Percentiles rank a stretch among this genome's conserved stretches.
Conservation (phyloP, 2,113 vertebrate genomes). For the Pituophis catenifer region DNA sequence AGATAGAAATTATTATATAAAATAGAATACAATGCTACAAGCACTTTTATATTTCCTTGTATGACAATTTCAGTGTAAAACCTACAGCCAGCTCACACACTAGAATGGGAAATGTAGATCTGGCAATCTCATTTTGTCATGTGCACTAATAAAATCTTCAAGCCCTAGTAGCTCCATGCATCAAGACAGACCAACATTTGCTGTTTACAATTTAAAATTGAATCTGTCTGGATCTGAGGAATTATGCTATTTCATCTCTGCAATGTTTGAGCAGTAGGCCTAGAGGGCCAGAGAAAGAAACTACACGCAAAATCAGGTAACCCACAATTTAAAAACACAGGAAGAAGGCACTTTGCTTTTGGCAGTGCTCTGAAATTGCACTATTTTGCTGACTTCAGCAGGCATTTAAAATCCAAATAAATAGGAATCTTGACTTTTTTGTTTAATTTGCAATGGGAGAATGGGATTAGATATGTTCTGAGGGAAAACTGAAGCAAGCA, state of each 20-base stretch:
- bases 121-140: background rate
- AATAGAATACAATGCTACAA: background rate
- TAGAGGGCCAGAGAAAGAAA: background rate
- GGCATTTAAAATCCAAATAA: slow-evolving; percentile 13
- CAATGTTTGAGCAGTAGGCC: background rate
- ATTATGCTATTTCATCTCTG: background rate
- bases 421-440: background rate
- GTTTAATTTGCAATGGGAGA: background rate
- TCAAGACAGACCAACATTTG: background rate
- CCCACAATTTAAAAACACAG: background rate
- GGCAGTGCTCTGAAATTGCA: background rate
- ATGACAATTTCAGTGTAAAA: background rate
- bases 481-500: background rate
- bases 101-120: background rate
- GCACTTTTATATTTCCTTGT: background rate
- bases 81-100: background rate
- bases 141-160: background rate
- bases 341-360: background rate
- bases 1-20: background rate
- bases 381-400: background rate
- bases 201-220: background rate
- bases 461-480: background rate
- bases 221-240: background rate
- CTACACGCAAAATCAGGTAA: background rate
- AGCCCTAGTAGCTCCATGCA: background rate